These are phyloP conservation scores for Pantherophis guttatus DNA, from an alignment of 2,113 vertebrate genomes.

Conservation along the genomic window DNA sequence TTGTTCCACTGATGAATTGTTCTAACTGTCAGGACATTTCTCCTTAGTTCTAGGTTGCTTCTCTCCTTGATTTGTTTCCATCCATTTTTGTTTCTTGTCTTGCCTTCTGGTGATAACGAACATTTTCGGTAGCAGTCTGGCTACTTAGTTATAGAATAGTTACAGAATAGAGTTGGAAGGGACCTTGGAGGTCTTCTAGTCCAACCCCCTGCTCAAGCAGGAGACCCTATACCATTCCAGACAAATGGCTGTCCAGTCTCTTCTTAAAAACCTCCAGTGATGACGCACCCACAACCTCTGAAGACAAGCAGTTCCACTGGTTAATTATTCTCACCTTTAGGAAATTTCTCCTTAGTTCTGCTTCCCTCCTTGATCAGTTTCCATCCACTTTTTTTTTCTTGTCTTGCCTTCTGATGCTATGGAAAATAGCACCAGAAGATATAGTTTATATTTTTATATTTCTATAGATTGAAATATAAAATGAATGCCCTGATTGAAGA, in stretches of 20 bases:
- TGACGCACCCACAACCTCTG: neutral
- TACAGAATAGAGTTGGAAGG: neutral
- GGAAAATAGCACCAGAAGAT: neutral
- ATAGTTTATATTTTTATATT: neutral
- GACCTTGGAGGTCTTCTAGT: neutral
- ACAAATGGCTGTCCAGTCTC: neutral
- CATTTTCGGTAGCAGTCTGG: slow-evolving; percentile 12
- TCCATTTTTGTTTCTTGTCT: too few species aligned
- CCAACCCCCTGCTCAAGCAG: neutral
- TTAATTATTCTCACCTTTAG: neutral
- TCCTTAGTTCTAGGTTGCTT: too few species aligned
- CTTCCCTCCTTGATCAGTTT: neutral
- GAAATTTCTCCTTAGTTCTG: neutral
- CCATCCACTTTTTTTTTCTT: neutral
- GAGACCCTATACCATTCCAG: neutral
- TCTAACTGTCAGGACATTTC: too few species aligned
- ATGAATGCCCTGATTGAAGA: slow-evolving; percentile 35
- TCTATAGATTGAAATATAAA: slow-evolving; percentile 34
- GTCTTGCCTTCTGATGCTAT: neutral
- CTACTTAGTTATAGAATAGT: neutral
- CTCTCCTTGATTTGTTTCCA: too few species aligned
- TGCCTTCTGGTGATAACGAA: slow-evolving; percentile 34
- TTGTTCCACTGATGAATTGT: too few species aligned
- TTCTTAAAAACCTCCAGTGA: neutral
- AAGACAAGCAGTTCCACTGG: neutral